Evolutionary conservation across 1,140 invertebrate genomes (phyloP).

Genomic region (Diploscapter pachys): DNA sequence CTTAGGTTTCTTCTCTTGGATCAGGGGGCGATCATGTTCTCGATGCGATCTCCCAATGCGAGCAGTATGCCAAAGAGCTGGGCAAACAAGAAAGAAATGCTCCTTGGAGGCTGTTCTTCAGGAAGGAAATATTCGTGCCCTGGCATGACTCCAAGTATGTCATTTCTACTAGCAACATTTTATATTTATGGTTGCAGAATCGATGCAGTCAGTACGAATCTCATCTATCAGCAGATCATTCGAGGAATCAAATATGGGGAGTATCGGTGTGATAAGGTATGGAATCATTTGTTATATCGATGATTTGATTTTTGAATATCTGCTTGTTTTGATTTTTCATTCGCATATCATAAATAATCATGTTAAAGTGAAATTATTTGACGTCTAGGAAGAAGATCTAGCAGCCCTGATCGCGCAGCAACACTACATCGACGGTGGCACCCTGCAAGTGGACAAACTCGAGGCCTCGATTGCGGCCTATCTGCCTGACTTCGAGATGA

Average conservation of each 20-base stretch:
- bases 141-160: slow-evolving; percentile 81
- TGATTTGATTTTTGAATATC: neutral
- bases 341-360: too few relatives aligned
- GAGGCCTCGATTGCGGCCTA: slow-evolving; percentile 84
- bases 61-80: slow-evolving; percentile 98
- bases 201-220: slow-evolving; percentile 90
- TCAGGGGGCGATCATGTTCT: slow-evolving; percentile 98
- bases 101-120: slow-evolving; percentile 75
- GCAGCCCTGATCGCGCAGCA: slow-evolving; percentile 98
- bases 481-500: slow-evolving; percentile 89
- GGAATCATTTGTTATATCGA: slow-evolving; percentile 17
- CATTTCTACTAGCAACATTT: too few relatives aligned
- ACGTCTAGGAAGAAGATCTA: slow-evolving; percentile 80
- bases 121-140: slow-evolving; percentile 97
- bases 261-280: slow-evolving; percentile 88
- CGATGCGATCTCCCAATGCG: slow-evolving; percentile 99
- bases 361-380: too few relatives aligned
- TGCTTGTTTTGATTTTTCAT: too few relatives aligned
- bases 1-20: slow-evolving; percentile 81
- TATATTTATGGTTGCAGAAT: slow-evolving; percentile 63
- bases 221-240: slow-evolving; percentile 83
- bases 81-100: slow-evolving; percentile 81
- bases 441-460: slow-evolving; percentile 82
- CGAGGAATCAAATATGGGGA: slow-evolving; percentile 71
- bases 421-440: slow-evolving; percentile 80